These are phyloP conservation scores for Megathymus violae DNA, from an alignment of 1,140 invertebrate species.

Conservation along the genomic window DNA sequence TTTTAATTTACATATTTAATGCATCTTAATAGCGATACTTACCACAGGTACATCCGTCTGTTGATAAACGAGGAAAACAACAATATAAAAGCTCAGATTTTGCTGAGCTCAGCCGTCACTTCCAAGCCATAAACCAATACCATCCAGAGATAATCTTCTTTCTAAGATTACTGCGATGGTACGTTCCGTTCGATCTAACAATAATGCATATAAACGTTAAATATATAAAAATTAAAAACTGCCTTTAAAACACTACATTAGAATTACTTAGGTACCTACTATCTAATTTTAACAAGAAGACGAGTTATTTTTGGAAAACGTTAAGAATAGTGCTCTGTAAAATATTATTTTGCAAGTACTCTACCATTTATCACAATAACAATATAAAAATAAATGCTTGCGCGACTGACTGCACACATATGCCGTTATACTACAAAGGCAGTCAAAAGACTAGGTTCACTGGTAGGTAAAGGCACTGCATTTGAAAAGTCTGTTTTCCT, in stretches of 20 bases:
- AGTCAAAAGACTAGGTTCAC: constrained; percentile 77
- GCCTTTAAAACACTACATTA: constrained; percentile 4
- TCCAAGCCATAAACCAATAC: constrained; percentile 47
- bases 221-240: constrained; percentile 33
- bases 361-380: constrained; percentile 68
- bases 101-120: background rate
- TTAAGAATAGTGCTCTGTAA: constrained; percentile 44
- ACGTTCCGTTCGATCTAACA: constrained; percentile 29
- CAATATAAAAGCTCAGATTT: constrained; percentile 1
- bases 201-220: constrained; percentile 20
- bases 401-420: constrained; percentile 63
- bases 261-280: no score
- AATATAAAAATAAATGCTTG: constrained; percentile 82
- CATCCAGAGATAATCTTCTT: constrained; percentile 72
- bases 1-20: constrained; percentile 36
- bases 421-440: constrained; percentile 41
- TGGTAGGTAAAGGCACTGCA: constrained; percentile 72
- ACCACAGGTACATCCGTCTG: background rate
- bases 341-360: constrained; percentile 35
- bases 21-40: constrained; percentile 43
- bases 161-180: constrained; percentile 71
- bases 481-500: constrained; percentile 26
- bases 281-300: constrained; percentile 16
- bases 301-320: constrained; percentile 15
- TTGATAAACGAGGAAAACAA: constrained; percentile 3